phyloP scores from a whole-genome alignment of 2,797 vertebrate species.

The Peromyscus attwateri region DNA sequence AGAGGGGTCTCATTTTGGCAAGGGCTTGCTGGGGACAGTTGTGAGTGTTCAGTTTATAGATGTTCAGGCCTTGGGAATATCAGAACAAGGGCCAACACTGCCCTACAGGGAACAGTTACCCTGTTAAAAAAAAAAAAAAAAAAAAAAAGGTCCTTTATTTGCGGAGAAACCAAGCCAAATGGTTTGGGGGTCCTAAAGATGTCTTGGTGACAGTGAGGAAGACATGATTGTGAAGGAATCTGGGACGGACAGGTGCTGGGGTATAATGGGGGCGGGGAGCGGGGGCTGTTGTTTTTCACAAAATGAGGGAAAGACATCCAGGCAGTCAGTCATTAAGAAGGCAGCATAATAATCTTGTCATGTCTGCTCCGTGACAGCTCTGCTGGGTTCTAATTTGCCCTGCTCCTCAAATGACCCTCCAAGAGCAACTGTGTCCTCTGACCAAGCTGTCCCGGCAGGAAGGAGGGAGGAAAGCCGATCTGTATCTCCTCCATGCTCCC shows the following conservation, averaged over 20 bases:
- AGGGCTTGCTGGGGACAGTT: not conserved
- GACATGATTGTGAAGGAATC: not conserved
- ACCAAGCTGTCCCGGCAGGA: not conserved
- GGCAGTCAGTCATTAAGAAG: constrained; percentile 2
- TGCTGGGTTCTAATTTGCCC: not conserved
- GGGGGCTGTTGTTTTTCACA: not conserved
- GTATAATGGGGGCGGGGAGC: not conserved
- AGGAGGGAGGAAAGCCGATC: not conserved
- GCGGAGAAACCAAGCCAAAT: not conserved
- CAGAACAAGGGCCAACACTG: not conserved
- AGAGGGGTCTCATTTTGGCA: not conserved
- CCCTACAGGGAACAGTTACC: not conserved
- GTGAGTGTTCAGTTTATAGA: rapidly evolving
- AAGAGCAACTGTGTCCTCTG: not conserved
- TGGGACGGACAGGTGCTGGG: not conserved
- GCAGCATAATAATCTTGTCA: not conserved
- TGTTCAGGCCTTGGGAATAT: too few relatives aligned
- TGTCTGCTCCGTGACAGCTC: not conserved
- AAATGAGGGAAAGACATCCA: not conserved
- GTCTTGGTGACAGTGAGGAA: not conserved
- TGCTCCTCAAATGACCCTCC: not conserved
- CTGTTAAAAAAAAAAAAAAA: not conserved
- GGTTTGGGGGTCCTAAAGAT: not conserved
- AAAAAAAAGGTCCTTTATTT: not conserved
- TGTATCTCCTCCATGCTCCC: rapidly evolving